Base-by-base conservation (phyloP, 2,797 vertebrate species). In the Siniperca obscura region DNA sequence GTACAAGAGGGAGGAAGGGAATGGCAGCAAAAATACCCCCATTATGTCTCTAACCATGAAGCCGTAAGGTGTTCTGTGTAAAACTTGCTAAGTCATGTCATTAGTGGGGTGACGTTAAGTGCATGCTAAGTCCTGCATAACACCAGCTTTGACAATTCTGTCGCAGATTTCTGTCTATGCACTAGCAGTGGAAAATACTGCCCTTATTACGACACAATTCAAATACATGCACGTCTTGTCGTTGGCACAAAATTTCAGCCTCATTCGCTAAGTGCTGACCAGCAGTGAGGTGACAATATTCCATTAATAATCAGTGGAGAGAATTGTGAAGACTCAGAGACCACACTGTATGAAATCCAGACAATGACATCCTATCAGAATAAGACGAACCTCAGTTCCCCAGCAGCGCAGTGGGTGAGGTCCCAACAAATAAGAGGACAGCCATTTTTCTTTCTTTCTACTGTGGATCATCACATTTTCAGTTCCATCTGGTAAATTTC, bases 21-120 rank as follows among this genome's bases (percentile, higher is more conserved):
- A 74, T 36, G 64, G 64, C 61, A 21, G 76, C 70, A 87, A 80
- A 89, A 83, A 86, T 76, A 60, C 85, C 66, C 81, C 79, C 67
- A 78, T 86, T 86, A 85, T 80, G 71, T 89, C 74, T 85, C 61
- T 57, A 79, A 85, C 84, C 84, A 76, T 19, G 71, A 72, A 62
- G 77, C 42, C 57, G 36, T 64, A 40, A 80, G 7, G 25, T 78
- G 56, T 12, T 74, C 74, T 17, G 62, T 77, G 70, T 50, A 55
- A 68, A 78, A 68, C 65, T 44, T 80, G 57, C 44, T 12, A 38
- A 48, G 44, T 83, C 27, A 53, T 5, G 2, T 75, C 68, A 81
- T 76, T 66, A 73, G 70, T 50, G 11, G 16, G 10, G 17, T 60
- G 60, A 75, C 60, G 27, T 36, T 55, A 12, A 81, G 42, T 48